Evolutionary conservation across 2,888 invertebrate species (phyloP).

Genomic region (Andrena hattorfiana): DNA sequence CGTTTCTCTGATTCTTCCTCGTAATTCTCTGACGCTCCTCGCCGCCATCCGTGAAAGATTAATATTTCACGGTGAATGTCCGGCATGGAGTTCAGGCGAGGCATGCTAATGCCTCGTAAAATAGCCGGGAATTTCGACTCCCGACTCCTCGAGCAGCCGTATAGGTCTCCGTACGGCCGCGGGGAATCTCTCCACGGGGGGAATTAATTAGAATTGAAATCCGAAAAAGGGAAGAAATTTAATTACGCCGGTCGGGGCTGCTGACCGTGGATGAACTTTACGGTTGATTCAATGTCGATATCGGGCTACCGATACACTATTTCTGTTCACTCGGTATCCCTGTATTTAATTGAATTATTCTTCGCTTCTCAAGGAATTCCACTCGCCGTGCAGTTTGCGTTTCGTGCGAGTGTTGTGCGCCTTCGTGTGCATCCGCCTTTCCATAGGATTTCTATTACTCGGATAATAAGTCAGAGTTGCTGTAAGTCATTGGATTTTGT

Average conservation of each 20-base stretch:
- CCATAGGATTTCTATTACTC: not conserved
- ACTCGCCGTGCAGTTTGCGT: not conserved
- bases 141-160: not conserved
- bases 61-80: constrained; percentile 45
- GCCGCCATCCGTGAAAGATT: constrained; percentile 27
- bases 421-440: not conserved
- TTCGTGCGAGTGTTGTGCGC: not conserved
- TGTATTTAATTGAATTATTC: constrained; percentile 15
- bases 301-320: not conserved
- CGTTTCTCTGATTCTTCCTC: constrained; percentile 10
- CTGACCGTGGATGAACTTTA: constrained; percentile 40
- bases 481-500: not conserved
- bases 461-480: not conserved
- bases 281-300: constrained; percentile 23
- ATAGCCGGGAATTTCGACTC: constrained; percentile 28
- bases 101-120: constrained; percentile 45
- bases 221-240: constrained; percentile 18
- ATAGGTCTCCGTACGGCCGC: constrained; percentile 2
- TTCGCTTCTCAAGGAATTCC: not conserved
- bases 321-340: not conserved
- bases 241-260: constrained; percentile 35
- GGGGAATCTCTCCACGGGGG: constrained; percentile 14
- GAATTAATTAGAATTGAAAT: constrained; percentile 40
- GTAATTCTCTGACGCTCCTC: constrained; percentile 22
- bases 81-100: constrained; percentile 14